phyloP scores from a whole-genome alignment of 23 tunicate species.

The Botrylloides violaceus region DNA sequence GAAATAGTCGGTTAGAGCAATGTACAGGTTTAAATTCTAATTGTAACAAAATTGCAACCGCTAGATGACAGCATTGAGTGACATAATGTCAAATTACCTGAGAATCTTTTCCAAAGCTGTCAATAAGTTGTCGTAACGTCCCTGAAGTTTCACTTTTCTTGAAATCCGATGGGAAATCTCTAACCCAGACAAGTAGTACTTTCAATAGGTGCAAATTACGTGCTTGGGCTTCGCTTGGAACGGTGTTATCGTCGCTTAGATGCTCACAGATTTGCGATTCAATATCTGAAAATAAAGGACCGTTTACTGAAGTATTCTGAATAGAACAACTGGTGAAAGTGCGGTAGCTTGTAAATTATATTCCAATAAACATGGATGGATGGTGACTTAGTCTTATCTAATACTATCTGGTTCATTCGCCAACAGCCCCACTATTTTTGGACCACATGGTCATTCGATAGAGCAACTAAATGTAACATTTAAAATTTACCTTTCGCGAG shows the following conservation, averaged over 20 bases:
- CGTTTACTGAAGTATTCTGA: too few relatives aligned
- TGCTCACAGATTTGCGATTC: constrained; percentile 32
- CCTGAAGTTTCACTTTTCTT: constrained; percentile 52
- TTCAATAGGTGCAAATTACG: constrained; percentile 32
- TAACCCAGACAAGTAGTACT: constrained; percentile 85
- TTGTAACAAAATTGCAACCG: background rate
- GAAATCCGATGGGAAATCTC: constrained; percentile 88
- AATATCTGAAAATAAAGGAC: constrained; percentile 55
- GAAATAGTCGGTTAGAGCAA: background rate
- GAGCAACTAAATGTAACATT: background rate
- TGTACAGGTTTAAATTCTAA: too few relatives aligned
- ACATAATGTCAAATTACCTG: constrained; percentile 28
- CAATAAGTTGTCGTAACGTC: constrained; percentile 54
- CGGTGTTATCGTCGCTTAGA: constrained; percentile 11
- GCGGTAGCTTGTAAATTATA: too few relatives aligned
- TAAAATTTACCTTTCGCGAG: constrained; percentile 22
- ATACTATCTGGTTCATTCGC: too few relatives aligned
- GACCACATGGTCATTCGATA: too few relatives aligned
- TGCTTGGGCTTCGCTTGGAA: constrained; percentile 14
- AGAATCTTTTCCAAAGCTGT: constrained; percentile 36
- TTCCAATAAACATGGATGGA: too few relatives aligned
- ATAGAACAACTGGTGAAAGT: too few relatives aligned
- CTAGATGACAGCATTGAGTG: background rate
- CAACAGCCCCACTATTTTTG: too few relatives aligned
- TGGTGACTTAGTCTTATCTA: too few relatives aligned